Evolutionary conservation across 2,797 vertebrate species (phyloP).

Genomic region (Natrix natrix): DNA sequence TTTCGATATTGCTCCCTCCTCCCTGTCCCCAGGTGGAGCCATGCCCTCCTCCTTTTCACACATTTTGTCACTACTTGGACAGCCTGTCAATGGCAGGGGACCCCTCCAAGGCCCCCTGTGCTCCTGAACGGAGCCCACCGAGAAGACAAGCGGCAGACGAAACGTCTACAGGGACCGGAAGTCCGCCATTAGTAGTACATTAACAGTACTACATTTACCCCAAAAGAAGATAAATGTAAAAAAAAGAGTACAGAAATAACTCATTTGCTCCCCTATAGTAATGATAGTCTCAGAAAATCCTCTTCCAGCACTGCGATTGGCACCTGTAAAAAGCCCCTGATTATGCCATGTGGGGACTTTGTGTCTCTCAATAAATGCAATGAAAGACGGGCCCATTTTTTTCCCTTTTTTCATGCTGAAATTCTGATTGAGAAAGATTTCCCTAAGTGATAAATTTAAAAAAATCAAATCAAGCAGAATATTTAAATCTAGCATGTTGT

Average conservation of each 20-base stretch:
- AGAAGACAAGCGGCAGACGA: no score
- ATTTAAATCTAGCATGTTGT: background rate
- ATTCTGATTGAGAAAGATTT: background rate
- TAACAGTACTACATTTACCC: background rate
- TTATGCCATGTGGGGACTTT: background rate
- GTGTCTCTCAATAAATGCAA: background rate
- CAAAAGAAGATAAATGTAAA: background rate
- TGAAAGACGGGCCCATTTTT: background rate
- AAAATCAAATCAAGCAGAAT: background rate
- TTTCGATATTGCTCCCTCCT: no score
- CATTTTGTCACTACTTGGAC: no score
- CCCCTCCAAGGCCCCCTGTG: no score
- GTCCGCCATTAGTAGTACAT: no score
- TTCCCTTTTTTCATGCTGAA: no score
- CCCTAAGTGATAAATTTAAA: background rate
- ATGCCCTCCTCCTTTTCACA: no score
- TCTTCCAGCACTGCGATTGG: no score
- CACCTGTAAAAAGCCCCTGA: background rate
- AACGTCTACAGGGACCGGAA: no score
- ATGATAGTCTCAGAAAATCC: background rate
- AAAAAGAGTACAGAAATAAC: background rate
- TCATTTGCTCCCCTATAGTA: background rate
- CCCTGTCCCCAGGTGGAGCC: no score
- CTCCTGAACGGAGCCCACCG: no score
- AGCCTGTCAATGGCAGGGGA: no score